Conservation (phyloP, 2,888 invertebrate genomes). For the Tetheella fluctuosa region DNA sequence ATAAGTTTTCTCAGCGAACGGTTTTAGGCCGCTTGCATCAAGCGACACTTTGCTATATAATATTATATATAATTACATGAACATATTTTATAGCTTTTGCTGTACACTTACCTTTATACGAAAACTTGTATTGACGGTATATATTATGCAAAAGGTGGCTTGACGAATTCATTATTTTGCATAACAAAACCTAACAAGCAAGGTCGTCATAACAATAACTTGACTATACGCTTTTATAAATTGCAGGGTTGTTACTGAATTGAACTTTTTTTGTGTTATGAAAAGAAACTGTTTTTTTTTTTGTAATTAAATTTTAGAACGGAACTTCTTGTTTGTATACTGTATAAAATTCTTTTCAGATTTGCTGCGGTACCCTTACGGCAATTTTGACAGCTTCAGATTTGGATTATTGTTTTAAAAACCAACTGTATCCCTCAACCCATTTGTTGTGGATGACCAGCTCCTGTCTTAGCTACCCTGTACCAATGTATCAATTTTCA, state of each 20-base stretch:
- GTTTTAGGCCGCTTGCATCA: too few species aligned
- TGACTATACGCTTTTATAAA: background rate
- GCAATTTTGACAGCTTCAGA: too few species aligned
- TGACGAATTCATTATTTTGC: constrained; percentile 62
- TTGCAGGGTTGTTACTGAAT: background rate
- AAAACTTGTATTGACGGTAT: constrained; percentile 35
- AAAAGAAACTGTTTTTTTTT: background rate
- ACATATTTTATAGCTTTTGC: constrained; percentile 19
- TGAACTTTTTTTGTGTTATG: background rate
- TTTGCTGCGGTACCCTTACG: too few species aligned
- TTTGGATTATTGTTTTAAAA: too few species aligned
- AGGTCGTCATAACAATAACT: constrained; percentile 6
- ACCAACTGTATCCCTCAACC: too few species aligned
- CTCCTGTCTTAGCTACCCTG: too few species aligned
- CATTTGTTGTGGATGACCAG: too few species aligned
- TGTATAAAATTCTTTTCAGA: too few species aligned
- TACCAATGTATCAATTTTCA: too few species aligned
- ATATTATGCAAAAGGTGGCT: constrained; percentile 37
- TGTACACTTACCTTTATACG: constrained; percentile 14
- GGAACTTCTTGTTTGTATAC: background rate
- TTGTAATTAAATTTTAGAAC: background rate
- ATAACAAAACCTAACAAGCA: constrained; percentile 51
- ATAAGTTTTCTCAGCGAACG: too few species aligned
- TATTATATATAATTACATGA: background rate
- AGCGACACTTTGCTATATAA: too few species aligned